Conservation (phyloP, 2,888 invertebrate genomes). For the Caenorhabditis macrosperma region DNA sequence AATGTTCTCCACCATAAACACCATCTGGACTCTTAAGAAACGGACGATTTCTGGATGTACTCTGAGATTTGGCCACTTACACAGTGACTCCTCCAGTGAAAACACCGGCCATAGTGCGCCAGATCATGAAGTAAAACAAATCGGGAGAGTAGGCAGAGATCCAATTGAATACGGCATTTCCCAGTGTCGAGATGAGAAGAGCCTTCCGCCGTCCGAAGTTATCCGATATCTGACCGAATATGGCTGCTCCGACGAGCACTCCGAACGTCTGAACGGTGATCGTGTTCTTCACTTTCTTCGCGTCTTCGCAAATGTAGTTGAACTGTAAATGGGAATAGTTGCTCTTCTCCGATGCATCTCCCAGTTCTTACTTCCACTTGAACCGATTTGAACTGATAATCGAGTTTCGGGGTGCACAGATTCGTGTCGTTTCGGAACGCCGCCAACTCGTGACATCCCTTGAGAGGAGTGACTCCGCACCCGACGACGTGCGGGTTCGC, state of each 20-base stretch:
- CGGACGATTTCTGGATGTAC: neutral
- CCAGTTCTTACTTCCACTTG: conserved; percentile 43
- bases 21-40: conserved; percentile 66
- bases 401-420: conserved; percentile 33
- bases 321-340: conserved; percentile 57
- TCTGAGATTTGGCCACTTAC: conserved; percentile 21
- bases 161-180: conserved; percentile 44
- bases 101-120: conserved; percentile 53
- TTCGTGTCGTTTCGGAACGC: conserved; percentile 4
- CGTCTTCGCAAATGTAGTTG: conserved; percentile 64
- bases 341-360: neutral
- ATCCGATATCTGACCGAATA: conserved; percentile 74
- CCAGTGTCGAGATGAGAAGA: conserved; percentile 41
- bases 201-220: conserved; percentile 66
- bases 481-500: conserved; percentile 31
- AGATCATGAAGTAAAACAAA: conserved; percentile 44
- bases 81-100: conserved; percentile 59
- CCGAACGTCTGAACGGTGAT: conserved; percentile 73
- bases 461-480: conserved; percentile 19
- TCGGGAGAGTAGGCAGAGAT: conserved; percentile 46
- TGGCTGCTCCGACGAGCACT: conserved; percentile 70
- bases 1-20: conserved; percentile 76
- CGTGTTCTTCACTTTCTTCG: conserved; percentile 64
- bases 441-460: conserved; percentile 40
- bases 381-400: conserved; percentile 53